Evolutionary conservation across 1,140 invertebrate genomes (phyloP), one percentile per base, ranked within the genome.

Genomic region (Neodiprion virginianus): DNA sequence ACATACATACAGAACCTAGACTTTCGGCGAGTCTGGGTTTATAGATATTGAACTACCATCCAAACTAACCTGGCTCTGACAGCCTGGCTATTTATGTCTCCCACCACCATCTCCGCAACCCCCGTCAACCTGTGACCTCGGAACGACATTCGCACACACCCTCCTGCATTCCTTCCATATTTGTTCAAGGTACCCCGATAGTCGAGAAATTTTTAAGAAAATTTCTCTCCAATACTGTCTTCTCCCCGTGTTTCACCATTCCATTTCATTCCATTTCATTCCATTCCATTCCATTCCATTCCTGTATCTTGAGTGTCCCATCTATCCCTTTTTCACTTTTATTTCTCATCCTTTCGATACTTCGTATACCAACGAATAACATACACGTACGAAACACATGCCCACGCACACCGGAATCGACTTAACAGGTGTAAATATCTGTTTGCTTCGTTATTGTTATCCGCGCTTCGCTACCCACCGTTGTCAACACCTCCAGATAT

Each of bases 21-120:
- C 53, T 61, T 61, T 61, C 53, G 53, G n/a, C 53, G 53, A 61
- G 53, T 61, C 11, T 61, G 53, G n/a, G 53, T 14, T 40, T 61
- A 61, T 61, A 61, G 53, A 61, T 61, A 61, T 61, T 61, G 53
- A 61, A 61, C 53, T 17, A 61, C 53, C 53, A 8, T 61, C 53
- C 53, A 61, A 17, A 61, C 3, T 61, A 61, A 9, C 53, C 53
- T 61, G 53, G 53, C 53, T 61, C 53, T 61, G 53, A 61, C 53
- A 61, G 53, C n/a, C 53, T 17, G 11, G 53, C 53, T 61, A 61
- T 61, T 61, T 61, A 61, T 61, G 53, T 61, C 53, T 61, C 8
- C 53, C 53, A 61, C 53, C 53, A 61, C 11, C 53, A 61, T 61
- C 11, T 61, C 53, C n/a, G 53, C 53, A 17, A 61, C 11, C 53